A percentile compares a stretch with the other conserved stretches of the same genome.
These are phyloP conservation scores for Zosterops borbonicus DNA, from an alignment of 2,113 vertebrate genomes.

Conservation along the genomic window DNA sequence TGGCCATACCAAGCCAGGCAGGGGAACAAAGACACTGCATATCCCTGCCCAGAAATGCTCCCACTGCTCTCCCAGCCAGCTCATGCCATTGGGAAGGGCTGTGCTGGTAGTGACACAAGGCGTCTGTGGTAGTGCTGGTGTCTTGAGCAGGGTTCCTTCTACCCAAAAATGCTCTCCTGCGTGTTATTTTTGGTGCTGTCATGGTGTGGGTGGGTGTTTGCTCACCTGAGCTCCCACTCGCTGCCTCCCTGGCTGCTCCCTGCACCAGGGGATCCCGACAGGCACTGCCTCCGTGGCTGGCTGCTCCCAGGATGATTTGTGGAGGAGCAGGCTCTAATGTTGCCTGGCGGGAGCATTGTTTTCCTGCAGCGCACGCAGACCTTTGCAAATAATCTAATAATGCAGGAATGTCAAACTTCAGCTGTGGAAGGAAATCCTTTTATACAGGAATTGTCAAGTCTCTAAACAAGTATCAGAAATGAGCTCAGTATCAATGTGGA, in stretches of 20 bases:
- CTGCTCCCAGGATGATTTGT: background rate
- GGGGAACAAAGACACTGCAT: rapidly evolving
- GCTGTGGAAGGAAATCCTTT: conserved; percentile 49
- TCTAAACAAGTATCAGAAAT: conserved; percentile 27
- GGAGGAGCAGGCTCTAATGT: background rate
- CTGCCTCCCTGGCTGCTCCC: background rate
- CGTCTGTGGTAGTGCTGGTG: background rate
- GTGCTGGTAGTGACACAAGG: rapidly evolving
- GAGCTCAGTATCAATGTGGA: background rate
- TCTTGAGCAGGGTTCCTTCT: background rate
- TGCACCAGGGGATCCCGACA: rapidly evolving
- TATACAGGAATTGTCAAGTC: conserved; percentile 35
- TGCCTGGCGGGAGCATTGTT: conserved; percentile 7
- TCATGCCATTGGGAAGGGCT: rapidly evolving
- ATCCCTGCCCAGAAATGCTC: background rate
- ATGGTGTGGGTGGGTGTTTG: background rate
- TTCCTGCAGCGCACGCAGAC: conserved; percentile 14
- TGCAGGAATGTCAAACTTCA: conserved; percentile 8
- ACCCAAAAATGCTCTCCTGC: background rate
- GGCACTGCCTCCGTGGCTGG: background rate
- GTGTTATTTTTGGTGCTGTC: background rate
- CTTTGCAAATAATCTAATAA: conserved; percentile 38
- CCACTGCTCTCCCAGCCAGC: background rate
- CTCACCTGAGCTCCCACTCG: background rate
- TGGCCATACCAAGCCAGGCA: background rate